phyloP scores from a whole-genome alignment of 2,797 vertebrate species.

The Phrynocephalus vlangalii region DNA sequence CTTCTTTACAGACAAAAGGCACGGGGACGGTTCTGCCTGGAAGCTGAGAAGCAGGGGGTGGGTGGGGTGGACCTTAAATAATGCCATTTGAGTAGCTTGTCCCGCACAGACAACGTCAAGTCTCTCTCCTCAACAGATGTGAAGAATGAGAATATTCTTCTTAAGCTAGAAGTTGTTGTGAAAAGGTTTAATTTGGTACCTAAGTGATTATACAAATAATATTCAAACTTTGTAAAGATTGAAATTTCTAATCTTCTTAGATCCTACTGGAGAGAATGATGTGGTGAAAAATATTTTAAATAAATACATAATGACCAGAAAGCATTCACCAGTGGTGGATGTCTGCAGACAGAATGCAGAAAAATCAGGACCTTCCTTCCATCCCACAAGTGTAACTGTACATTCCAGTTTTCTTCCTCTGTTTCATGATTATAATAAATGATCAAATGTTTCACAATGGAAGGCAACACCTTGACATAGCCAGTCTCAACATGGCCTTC shows the following conservation, averaged over 20 bases:
- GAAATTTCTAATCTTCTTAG: too few relatives aligned
- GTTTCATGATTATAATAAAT: not conserved
- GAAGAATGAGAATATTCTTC: slow-evolving; percentile 15
- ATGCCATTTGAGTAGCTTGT: slow-evolving; percentile 27
- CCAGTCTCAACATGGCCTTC: not conserved
- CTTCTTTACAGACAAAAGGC: slow-evolving; percentile 25
- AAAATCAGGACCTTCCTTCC: not conserved
- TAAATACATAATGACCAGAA: too few relatives aligned
- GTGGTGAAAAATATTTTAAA: too few relatives aligned
- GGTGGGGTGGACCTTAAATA: slow-evolving; percentile 11
- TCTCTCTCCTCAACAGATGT: not conserved
- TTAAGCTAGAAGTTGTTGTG: not conserved
- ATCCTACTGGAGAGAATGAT: too few relatives aligned
- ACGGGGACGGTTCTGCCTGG: not conserved
- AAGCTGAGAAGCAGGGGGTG: not conserved
- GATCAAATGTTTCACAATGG: not conserved
- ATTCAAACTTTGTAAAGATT: not conserved
- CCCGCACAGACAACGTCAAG: slow-evolving; percentile 14
- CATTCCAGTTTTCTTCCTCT: not conserved
- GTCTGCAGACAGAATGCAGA: not conserved
- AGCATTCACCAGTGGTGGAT: not conserved
- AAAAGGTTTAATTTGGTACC: not conserved
- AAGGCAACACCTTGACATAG: not conserved
- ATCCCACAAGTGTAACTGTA: not conserved
- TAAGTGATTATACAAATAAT: not conserved